These are phyloP conservation scores for Psittacula derbiana DNA, from an alignment of 2,797 vertebrate species.

Conservation along the genomic window DNA sequence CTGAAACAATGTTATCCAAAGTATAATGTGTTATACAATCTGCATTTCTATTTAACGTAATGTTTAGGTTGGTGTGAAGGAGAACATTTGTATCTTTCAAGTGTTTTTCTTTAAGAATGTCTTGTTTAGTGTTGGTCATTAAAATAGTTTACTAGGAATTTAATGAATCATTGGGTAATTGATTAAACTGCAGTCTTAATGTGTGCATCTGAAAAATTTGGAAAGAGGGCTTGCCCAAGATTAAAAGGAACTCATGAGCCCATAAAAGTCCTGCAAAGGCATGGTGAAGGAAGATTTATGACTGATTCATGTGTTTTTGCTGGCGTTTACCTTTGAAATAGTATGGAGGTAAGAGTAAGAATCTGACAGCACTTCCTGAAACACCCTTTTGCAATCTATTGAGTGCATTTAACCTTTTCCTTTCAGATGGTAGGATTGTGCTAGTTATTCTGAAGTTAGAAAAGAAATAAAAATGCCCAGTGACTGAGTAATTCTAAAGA, in stretches of 20 bases:
- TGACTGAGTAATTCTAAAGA: background rate
- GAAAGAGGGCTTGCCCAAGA: background rate
- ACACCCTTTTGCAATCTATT: background rate
- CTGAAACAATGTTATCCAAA: background rate
- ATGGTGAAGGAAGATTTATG: conserved; percentile 26
- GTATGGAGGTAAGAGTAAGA: background rate
- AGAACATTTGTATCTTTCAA: background rate
- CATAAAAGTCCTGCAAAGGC: background rate
- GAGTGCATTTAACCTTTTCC: conserved; percentile 4
- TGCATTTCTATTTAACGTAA: background rate
- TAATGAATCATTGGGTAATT: background rate
- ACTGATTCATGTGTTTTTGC: background rate
- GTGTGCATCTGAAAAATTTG: background rate
- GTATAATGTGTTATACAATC: background rate
- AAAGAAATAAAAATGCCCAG: background rate
- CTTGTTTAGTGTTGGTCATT: background rate
- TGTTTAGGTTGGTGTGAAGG: background rate
- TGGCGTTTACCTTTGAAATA: conserved; percentile 38
- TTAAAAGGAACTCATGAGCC: background rate
- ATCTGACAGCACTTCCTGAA: conserved; percentile 13
- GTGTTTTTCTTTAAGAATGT: background rate
- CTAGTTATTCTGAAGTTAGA: background rate
- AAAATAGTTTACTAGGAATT: background rate
- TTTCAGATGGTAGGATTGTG: background rate
- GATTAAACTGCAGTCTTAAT: background rate